Conservation (phyloP, 2,113 vertebrate species). For the Lepidothrix coronata region DNA sequence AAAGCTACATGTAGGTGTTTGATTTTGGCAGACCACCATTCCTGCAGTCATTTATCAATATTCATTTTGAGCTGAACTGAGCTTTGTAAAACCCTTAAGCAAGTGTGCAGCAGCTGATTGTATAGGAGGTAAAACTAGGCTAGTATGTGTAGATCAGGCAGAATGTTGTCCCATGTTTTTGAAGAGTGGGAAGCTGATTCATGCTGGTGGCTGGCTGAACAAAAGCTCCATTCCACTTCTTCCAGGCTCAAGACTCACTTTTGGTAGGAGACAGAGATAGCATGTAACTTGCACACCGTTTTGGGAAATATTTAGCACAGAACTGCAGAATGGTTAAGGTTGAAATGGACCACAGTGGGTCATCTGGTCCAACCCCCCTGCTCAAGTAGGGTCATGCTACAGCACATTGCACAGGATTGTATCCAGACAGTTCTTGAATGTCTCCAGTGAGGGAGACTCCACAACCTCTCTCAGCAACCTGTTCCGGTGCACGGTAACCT, state of each 20-base stretch:
- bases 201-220: not conserved
- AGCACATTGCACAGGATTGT: not conserved
- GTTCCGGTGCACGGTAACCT: not conserved
- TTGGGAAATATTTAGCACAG: not conserved
- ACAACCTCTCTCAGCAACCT: not conserved
- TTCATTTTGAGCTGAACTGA: not conserved
- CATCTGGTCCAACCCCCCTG: not conserved
- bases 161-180: not conserved
- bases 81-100: not conserved
- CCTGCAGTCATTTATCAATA: not conserved
- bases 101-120: not conserved
- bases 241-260: accelerated
- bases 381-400: not conserved
- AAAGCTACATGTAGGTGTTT: not conserved
- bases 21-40: not conserved
- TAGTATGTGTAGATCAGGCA: not conserved
- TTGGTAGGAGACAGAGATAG: not conserved
- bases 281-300: accelerated
- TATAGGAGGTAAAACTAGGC: not conserved
- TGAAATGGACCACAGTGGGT: not conserved
- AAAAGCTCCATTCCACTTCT: not conserved
- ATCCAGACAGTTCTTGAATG: not conserved
- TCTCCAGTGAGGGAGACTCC: not conserved
- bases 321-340: not conserved
- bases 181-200: not conserved